Conservation (phyloP, 2,113 vertebrate species). For the Pimephales promelas region DNA sequence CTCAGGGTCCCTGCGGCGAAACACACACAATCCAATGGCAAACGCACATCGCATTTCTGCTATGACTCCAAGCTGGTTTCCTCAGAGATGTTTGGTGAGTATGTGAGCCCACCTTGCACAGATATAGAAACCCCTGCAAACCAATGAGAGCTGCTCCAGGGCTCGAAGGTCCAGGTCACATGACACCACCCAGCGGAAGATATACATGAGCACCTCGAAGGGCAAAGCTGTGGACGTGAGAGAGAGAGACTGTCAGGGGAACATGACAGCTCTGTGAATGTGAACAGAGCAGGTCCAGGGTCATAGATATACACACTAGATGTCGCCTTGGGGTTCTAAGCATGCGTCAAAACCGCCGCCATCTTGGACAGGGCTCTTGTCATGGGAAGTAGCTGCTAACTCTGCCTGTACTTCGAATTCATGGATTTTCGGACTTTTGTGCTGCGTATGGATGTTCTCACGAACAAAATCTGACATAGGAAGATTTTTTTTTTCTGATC, state of each 20-base stretch:
- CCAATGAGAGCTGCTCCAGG: constrained; percentile 91
- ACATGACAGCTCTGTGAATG: neutral
- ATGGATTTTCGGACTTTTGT: too few species aligned
- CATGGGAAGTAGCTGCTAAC: too few species aligned
- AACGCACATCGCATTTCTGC: neutral
- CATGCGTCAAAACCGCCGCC: too few species aligned
- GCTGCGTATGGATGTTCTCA: too few species aligned
- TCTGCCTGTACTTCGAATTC: too few species aligned
- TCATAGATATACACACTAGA: too few species aligned
- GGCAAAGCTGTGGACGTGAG: constrained; percentile 80
- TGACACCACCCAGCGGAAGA: constrained; percentile 98
- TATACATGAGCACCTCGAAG: constrained; percentile 94
- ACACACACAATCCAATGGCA: constrained; percentile 15
- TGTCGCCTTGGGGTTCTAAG: too few species aligned
- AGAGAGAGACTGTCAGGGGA: neutral
- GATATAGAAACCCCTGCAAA: constrained; percentile 97
- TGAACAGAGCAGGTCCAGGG: neutral
- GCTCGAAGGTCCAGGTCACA: constrained; percentile 94
- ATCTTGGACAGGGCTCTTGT: too few species aligned
- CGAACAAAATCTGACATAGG: too few species aligned
- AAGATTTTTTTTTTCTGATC: too few species aligned
- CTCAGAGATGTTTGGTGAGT: neutral
- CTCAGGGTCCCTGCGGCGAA: constrained; percentile 88
- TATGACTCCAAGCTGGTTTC: neutral
- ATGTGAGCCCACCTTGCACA: constrained; percentile 85